Base-by-base conservation (phyloP, 35 echinoderm and acorn worm species). In the Diadema setosum region DNA sequence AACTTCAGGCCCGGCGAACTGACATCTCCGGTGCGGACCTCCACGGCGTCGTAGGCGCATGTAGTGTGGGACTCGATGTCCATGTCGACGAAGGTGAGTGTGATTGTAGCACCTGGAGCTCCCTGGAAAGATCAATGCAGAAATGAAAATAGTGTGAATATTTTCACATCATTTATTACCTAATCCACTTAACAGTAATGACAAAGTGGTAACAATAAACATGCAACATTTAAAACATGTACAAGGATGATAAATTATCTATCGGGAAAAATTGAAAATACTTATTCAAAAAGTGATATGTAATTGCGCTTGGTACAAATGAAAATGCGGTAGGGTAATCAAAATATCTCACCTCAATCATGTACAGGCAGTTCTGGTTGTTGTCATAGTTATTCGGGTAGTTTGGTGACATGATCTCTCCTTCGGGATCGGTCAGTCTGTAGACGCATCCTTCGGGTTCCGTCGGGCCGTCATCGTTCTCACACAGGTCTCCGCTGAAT, bases 291-390 rank as follows among this genome's bases (percentile, higher is more conserved):
- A 52, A 9, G n/a, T 11, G 48, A 11, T 52, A 11, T 9, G 9
- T 52, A 52, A n/a, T 52, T 52, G n/a, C n/a, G 9, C 48, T 52
- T 52, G 9, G 48, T 11, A 52, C 48, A 52, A 52, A 52, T n/a
- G n/a, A n/a, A n/a, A n/a, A n/a, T n/a, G n/a, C n/a, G n/a, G n/a
- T n/a, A n/a, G n/a, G n/a, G n/a, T n/a, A n/a, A n/a, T n/a, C n/a
- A n/a, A n/a, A n/a, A n/a, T n/a, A n/a, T n/a, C 58, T 65, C 49
- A 86, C 84, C 84, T 67, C 60, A 45, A 86, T 86, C 23, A 67
- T 27, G 57, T 65, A 86, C 35, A 70, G 30, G 41, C 84, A 86
- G 21, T 67, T 20, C 33, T 65, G 57, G 46, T 86, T 17, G 60
- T 86, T 86, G 56, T 64, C 58, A 44, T 86, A 86, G 58, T 39